Conservation (phyloP, 2,888 invertebrate species). For the Chymomyza caudatula region DNA sequence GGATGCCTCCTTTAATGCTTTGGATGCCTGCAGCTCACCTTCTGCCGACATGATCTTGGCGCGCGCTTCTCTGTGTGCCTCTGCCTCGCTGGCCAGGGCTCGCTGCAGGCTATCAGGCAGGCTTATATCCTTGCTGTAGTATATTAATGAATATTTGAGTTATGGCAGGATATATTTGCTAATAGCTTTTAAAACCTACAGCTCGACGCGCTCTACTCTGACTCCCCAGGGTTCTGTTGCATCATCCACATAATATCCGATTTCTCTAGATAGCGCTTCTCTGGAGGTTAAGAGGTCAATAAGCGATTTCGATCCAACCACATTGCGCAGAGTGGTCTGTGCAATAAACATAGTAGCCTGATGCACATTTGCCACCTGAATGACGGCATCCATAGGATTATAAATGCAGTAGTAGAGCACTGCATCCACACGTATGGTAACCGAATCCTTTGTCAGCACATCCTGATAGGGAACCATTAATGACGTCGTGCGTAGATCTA, state of each 20-base stretch:
- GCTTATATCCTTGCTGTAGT: slow-evolving; percentile 62
- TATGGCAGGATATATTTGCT: too few relatives aligned
- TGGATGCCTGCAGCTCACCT: slow-evolving; percentile 63
- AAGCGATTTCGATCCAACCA: slow-evolving; percentile 92
- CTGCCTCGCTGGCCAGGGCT: slow-evolving; percentile 70
- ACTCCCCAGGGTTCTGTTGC: slow-evolving; percentile 95
- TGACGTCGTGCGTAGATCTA: slow-evolving; percentile 81
- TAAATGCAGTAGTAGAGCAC: slow-evolving; percentile 88
- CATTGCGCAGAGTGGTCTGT: slow-evolving; percentile 90
- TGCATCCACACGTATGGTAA: slow-evolving; percentile 94
- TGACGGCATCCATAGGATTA: slow-evolving; percentile 85
- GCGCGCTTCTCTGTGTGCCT: slow-evolving; percentile 66
- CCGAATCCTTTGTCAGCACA: slow-evolving; percentile 90
- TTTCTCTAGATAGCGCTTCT: slow-evolving; percentile 90
- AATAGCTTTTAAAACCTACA: slow-evolving; percentile 80
- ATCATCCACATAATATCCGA: slow-evolving; percentile 89
- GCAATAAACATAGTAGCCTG: slow-evolving; percentile 88
- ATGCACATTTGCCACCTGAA: slow-evolving; percentile 80
- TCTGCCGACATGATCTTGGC: slow-evolving; percentile 72
- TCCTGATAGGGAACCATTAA: slow-evolving; percentile 83
- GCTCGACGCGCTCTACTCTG: slow-evolving; percentile 93
- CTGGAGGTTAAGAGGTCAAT: slow-evolving; percentile 94
- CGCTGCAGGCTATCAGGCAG: slow-evolving; percentile 58
- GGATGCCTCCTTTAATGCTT: slow-evolving; percentile 64
- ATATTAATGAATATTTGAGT: neutral